Conservation (phyloP, 2,113 vertebrate genomes). For the Petroica traversi region DNA sequence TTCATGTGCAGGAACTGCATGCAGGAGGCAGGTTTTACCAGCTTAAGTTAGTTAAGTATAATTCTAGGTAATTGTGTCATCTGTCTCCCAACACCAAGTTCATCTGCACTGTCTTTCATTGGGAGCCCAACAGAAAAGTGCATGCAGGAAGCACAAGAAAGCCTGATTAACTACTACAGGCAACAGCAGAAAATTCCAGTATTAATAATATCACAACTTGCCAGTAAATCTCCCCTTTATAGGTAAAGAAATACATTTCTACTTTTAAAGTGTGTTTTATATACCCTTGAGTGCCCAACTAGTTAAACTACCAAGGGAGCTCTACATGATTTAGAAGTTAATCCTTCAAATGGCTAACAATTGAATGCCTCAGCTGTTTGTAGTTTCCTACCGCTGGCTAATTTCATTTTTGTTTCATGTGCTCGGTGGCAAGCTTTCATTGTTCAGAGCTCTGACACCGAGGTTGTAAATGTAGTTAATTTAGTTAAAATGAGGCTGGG, state of each 20-base stretch:
- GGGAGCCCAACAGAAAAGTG: slow-evolving; percentile 8
- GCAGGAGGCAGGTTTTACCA: neutral
- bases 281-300: slow-evolving; percentile 80
- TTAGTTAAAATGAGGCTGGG: slow-evolving; percentile 71
- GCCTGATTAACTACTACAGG: slow-evolving; percentile 64
- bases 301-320: slow-evolving; percentile 78
- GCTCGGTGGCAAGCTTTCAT: slow-evolving; percentile 70
- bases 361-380: slow-evolving; percentile 79
- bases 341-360: slow-evolving; percentile 84
- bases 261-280: slow-evolving; percentile 79
- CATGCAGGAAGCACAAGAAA: slow-evolving; percentile 55
- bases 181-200: slow-evolving; percentile 65
- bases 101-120: neutral
- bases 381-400: slow-evolving; percentile 76
- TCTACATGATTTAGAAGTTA: slow-evolving; percentile 84
- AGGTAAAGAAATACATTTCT: slow-evolving; percentile 80
- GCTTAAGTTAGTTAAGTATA: neutral
- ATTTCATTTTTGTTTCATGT: slow-evolving; percentile 82
- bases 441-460: slow-evolving; percentile 68
- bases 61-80: neutral
- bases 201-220: slow-evolving; percentile 78
- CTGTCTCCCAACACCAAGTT: neutral
- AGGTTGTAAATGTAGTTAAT: slow-evolving; percentile 76
- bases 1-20: neutral
- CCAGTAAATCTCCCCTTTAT: slow-evolving; percentile 79